Evolutionary conservation across 92 coral and sea anemone genomes (phyloP), one percentile per base, ranked within the genome.

Genomic region (Phenganax stokvisi): DNA sequence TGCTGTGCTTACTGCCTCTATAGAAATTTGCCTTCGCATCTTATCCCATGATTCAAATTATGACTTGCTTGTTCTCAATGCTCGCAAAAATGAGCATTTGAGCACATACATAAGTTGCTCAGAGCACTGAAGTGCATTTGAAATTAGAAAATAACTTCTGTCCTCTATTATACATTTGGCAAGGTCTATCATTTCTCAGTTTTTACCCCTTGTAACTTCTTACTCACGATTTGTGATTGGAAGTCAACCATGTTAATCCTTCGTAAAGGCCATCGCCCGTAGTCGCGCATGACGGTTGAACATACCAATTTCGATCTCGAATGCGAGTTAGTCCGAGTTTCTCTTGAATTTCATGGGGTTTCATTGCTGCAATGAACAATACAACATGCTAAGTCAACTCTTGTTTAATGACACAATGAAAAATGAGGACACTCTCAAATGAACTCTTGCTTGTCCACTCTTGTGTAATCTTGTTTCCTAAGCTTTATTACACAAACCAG

Each of bases 211-310:
- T 13, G 56, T 20, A 10, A 54, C 74, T 15, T 28, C 52, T 17
- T 20, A 27, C 59, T 86, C 86, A 86, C 72, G 85, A 81, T 63
- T 86, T 86, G 79, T 92, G 87, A 84, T 90, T 96, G 54, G 93
- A 75, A 68, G 84, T 90, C 71, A 96, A 90, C 99, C 99, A 96
- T 71, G 90, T 90, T 73, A 96, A 79, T 28, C 99, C 99, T 58
- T 96, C 99, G 68, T 85, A 87, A 63, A 96, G 91, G 54, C 99
- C 99, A 57, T 96, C 99, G 27, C 97, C 99, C 81, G 99, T 88
- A 12, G 99, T 96, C 6, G 97, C 99, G 80, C 99, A 96, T 7
- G 97, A 90, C 3, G 99, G 99, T 71, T 96, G 99, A 10, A 96
- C 99, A 61, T 92, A 96, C 99, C 99, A 96, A 62, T 92, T 96